Conservation (phyloP, 1,140 invertebrate species). For the Andrena cerasifolii region DNA sequence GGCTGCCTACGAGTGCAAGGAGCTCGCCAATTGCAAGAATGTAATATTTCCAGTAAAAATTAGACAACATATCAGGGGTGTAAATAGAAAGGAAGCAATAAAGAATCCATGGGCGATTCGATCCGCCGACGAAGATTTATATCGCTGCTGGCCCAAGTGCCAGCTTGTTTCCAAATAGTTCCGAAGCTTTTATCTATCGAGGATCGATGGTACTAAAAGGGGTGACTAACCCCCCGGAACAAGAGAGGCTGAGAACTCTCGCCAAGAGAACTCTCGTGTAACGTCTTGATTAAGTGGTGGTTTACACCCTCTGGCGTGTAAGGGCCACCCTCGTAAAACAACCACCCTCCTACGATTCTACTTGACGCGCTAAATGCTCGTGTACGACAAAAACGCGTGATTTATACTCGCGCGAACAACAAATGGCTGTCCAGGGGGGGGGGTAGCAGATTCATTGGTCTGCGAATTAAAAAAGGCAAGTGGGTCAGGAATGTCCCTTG, state of each 20-base stretch:
- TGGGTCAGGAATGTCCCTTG: too few species aligned
- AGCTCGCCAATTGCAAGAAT: too few species aligned
- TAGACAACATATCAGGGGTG: too few species aligned
- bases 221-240: conserved; percentile 38
- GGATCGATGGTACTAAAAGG: conserved; percentile 49
- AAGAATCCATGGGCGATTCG: not conserved
- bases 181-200: conserved; percentile 43
- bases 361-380: conserved; percentile 54
- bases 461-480: not conserved
- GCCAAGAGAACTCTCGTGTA: conserved; percentile 63
- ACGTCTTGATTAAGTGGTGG: conserved; percentile 75
- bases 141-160: not conserved
- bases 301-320: conserved; percentile 65
- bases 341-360: conserved; percentile 56
- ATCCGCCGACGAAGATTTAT: conserved; percentile 16
- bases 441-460: conserved; percentile 10
- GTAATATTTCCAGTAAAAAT: too few species aligned
- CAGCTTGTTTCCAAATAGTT: conserved; percentile 39
- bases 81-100: too few species aligned
- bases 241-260: conserved; percentile 63
- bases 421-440: not conserved
- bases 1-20: too few species aligned
- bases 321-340: conserved; percentile 65
- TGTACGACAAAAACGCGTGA: conserved; percentile 2
- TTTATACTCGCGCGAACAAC: not conserved